Conservation (phyloP, 2,797 vertebrate species). For the Muraenolepis orangiensis region DNA sequence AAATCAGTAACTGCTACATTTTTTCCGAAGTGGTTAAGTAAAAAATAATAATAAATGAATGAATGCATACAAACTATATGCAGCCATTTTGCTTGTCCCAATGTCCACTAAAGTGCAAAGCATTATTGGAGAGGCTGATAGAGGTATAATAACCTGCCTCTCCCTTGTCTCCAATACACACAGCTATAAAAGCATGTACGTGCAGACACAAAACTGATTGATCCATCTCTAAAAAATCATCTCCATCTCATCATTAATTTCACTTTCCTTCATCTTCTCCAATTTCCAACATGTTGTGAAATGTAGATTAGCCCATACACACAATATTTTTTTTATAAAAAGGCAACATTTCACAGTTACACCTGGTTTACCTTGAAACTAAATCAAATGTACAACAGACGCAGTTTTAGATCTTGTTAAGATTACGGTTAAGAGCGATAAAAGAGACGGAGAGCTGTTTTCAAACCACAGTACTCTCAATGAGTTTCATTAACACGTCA, state of each 20-base stretch:
- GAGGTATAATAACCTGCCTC: constrained; percentile 25
- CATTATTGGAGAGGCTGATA: constrained; percentile 38
- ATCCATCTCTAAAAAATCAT: constrained; percentile 21
- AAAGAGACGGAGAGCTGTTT: constrained; percentile 23
- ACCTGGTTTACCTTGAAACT: constrained; percentile 23
- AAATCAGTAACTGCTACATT: constrained; percentile 48
- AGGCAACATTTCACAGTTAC: constrained; percentile 21
- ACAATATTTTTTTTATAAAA: constrained; percentile 24
- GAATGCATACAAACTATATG: constrained; percentile 23
- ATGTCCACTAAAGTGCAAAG: constrained; percentile 66
- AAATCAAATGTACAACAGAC: constrained; percentile 26
- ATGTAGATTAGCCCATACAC: constrained; percentile 14
- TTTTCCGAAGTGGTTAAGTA: constrained; percentile 41
- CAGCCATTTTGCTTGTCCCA: constrained; percentile 25
- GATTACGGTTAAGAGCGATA: constrained; percentile 23
- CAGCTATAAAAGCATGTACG: constrained; percentile 39
- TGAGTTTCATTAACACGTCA: constrained; percentile 34
- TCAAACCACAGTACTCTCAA: constrained; percentile 29
- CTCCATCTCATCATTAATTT: constrained; percentile 12
- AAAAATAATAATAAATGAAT: constrained; percentile 4
- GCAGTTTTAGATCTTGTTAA: constrained; percentile 17
- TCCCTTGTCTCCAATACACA: constrained; percentile 25
- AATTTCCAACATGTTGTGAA: constrained; percentile 8
- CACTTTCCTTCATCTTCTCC: background rate
- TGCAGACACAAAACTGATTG: constrained; percentile 30